Evolutionary conservation across 2,113 vertebrate species (phyloP), one percentile per base, ranked within the genome.

Genomic region (Terrapene triunguis): DNA sequence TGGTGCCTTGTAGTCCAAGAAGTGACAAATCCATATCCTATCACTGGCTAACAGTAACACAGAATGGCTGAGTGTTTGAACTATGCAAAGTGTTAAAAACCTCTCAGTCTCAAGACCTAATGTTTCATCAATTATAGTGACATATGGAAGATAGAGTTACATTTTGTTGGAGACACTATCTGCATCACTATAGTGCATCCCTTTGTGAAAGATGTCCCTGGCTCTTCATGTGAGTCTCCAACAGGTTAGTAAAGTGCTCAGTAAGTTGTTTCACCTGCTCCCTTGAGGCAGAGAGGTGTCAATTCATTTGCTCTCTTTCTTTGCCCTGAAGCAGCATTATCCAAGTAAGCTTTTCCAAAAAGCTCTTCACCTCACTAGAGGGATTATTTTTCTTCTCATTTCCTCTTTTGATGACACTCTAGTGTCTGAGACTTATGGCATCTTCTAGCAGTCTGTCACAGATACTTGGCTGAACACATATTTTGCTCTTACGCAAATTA

Each of bases 271-370:
- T 96, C 94, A 93, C 93, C 84, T 84, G 94, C 42, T 95, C 88
- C 93, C 95, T 89, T 32, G 80, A 94, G 94, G 93, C 88, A 88
- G 65, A 50, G 89, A 93, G 89, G 89, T 95, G 94, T 96, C 95
- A 97, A 84, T 83, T 94, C 80, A 59, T 92, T 74, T 87, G 80
- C 81, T 93, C 62, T 95, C 65, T 81, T 51, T 57, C 53, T 88
- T 87, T 93, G 87, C 91, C 96, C 93, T 95, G 87, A 32, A 93
- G 96, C 94, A n/a, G 54, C 82, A 83, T 89, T 95, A 95, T 65
- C 81, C 87, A 81, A 59, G 83, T 53, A 84, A 89, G 82, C 76
- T 91, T 94, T 93, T 80, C 84, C 62, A 65, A 93, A 54, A 85
- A 90, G 80, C 89, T 86, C 78, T 91, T 80, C 84, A 72, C 38